These are phyloP conservation scores for Mus pahari DNA, from an alignment of 2,113 vertebrate genomes.

Conservation along the genomic window DNA sequence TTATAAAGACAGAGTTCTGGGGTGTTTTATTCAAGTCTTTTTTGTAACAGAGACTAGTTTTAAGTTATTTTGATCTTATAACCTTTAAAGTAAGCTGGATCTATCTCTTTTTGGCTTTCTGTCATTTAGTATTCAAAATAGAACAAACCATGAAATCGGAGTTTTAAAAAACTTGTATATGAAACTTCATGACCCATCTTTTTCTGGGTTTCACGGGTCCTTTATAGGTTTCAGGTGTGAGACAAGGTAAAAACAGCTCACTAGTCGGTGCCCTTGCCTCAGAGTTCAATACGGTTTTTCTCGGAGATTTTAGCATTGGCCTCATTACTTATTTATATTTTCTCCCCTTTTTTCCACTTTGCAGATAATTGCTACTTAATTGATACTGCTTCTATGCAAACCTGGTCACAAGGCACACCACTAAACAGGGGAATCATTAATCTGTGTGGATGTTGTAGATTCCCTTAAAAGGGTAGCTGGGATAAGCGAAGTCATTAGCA, in stretches of 20 bases:
- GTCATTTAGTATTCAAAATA: conserved; percentile 72
- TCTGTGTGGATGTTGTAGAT: conserved; percentile 84
- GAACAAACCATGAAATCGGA: conserved; percentile 47
- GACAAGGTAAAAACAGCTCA: conserved; percentile 81
- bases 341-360: conserved; percentile 84
- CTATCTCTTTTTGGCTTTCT: conserved; percentile 52
- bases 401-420: conserved; percentile 84
- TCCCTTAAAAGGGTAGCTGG: conserved; percentile 86
- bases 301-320: conserved; percentile 83
- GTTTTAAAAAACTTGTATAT: neutral
- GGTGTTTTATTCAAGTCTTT: conserved; percentile 65
- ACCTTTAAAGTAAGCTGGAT: conserved; percentile 71
- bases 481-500: conserved; percentile 90
- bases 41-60: conserved; percentile 72
- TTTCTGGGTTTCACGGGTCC: conserved; percentile 61
- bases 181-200: neutral
- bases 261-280: conserved; percentile 88
- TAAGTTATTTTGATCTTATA: conserved; percentile 50
- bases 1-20: neutral
- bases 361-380: conserved; percentile 89
- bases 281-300: conserved; percentile 86
- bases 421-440: conserved; percentile 89
- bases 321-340: conserved; percentile 89
- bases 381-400: conserved; percentile 87
- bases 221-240: conserved; percentile 73